Conservation (phyloP, 2,888 invertebrate genomes). For the Caenorhabditis sinica region DNA sequence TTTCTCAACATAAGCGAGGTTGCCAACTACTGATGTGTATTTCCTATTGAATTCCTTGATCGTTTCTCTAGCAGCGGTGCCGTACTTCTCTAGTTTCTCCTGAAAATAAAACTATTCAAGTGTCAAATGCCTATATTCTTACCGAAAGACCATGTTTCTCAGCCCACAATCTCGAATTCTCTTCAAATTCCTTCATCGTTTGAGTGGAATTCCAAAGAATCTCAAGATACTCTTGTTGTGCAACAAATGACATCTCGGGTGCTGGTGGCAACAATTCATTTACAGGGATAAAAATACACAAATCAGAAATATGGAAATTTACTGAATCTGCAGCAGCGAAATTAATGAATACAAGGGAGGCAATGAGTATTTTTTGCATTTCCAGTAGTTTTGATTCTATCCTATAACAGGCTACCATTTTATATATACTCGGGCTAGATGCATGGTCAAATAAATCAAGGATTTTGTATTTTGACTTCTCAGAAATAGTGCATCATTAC, state of each 20-base stretch:
- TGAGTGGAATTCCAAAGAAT: background rate
- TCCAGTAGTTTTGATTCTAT: too few relatives aligned
- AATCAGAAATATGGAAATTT: too few relatives aligned
- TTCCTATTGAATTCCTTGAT: background rate
- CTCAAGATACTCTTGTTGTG: background rate
- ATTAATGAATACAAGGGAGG: too few relatives aligned
- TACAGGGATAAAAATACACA: too few relatives aligned
- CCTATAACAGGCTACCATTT: too few relatives aligned
- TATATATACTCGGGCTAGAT: too few relatives aligned
- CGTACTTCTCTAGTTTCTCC: background rate
- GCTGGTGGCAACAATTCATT: background rate
- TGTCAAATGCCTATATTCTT: background rate
- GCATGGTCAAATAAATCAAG: too few relatives aligned
- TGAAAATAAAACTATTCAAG: background rate
- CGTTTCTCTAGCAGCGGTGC: background rate
- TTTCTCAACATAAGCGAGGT: background rate
- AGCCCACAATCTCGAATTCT: background rate
- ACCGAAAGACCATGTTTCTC: conserved; percentile 8
- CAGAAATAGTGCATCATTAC: too few relatives aligned
- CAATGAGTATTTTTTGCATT: too few relatives aligned
- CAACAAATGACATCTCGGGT: background rate
- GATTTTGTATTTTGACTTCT: too few relatives aligned
- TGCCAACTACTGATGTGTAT: background rate
- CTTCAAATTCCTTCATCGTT: background rate
- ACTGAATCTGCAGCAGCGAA: too few relatives aligned